Base-by-base conservation (phyloP, 2,797 vertebrate genomes). In the Mareca strepera region DNA sequence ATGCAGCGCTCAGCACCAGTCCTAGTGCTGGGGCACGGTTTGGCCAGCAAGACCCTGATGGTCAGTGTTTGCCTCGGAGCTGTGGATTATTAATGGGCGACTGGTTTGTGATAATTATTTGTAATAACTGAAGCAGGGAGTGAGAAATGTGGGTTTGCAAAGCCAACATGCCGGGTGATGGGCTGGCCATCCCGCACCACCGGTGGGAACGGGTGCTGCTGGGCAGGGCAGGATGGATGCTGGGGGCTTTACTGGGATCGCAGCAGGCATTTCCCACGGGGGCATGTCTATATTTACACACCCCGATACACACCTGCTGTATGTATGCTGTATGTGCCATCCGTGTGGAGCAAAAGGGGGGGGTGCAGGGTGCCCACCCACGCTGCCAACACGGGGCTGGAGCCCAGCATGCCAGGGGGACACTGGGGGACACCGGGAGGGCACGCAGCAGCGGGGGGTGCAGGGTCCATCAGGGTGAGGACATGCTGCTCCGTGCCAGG, bases 391-490 rank as follows among this genome's bases (percentile, higher is more conserved):
- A 5, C 1, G 2, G 55, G n/a, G 29, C 28, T 3, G 2, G 74
- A 60, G 33, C 48, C 1, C 20, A 74, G 75, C 93, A 59, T 86
- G 75, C 37, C 0, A 0, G 11, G 66, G 68, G 52, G 48, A 23
- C 1, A 4, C 55, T 0, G 17, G 77, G 86, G 46, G 44, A 29
- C 1, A 6, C 55, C 0, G 25, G 79, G 87, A 46, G 58, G 86
- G 64, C 0, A 0, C 0, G 2, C 1, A 48, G 16, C 22, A 16
- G 33, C 1, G n/a, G 68, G 77, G 82, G 82, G 33, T 0, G 2
- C 31, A 23, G 46, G 59, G 25, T 56, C 56, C 7, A 2, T 33
- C 50, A n/a, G 77, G 31, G 86, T 1, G 3, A 59, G n/a, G 48
- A 53, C 1, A 8, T 2, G 12, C 39, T 64, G 55, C 60, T 68